Percentiles rank a stretch among this genome's conserved stretches.
Conservation (phyloP, 2,888 invertebrate species). For the Merodon equestris region DNA sequence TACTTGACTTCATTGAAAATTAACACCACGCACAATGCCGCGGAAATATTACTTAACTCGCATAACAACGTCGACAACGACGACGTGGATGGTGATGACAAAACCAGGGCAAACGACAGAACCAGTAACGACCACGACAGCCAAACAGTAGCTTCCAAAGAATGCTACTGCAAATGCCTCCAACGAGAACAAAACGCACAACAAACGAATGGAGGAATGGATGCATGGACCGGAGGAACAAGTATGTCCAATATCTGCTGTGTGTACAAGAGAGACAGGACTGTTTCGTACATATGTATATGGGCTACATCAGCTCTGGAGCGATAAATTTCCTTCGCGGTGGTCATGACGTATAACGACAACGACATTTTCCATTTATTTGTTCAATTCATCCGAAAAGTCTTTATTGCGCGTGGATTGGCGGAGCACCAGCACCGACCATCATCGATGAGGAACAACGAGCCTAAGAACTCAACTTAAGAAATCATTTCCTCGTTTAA, state of each 20-base stretch:
- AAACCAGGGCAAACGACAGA: constrained; percentile 67
- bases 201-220: not conserved
- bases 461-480: constrained; percentile 8
- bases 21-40: constrained; percentile 61
- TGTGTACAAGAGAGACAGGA: constrained; percentile 14
- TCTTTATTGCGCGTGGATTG: not conserved
- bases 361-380: no score
- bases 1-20: constrained; percentile 45
- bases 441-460: not conserved
- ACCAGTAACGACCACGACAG: constrained; percentile 34
- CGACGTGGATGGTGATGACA: not conserved
- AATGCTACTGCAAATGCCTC: constrained; percentile 37
- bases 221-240: not conserved
- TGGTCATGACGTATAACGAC: constrained; percentile 55
- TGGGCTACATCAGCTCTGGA: constrained; percentile 33
- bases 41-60: constrained; percentile 67
- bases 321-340: constrained; percentile 65
- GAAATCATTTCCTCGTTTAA: constrained; percentile 41
- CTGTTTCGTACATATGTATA: not conserved
- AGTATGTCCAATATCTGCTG: constrained; percentile 23
- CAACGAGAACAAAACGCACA: no score
- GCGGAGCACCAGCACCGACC: not conserved
- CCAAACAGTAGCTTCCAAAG: constrained; percentile 32
- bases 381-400: constrained; percentile 38
- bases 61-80: constrained; percentile 3